phyloP scores from a whole-genome alignment of 37 sponge, comb jelly and placozoan genomes.

The Cliona cf. orientalis region DNA sequence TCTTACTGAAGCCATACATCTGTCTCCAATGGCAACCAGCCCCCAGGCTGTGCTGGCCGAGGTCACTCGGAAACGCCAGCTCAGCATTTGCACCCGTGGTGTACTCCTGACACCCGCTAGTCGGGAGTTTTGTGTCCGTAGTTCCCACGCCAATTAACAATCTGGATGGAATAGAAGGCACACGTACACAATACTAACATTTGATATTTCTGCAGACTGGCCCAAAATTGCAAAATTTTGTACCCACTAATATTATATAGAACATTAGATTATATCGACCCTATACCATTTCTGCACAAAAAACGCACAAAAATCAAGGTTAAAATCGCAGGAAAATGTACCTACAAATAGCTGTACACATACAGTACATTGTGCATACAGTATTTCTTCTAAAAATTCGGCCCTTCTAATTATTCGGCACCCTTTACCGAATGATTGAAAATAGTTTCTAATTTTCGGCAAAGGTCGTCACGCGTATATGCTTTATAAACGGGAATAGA shows the following conservation, averaged over 20 bases:
- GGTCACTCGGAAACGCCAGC: conserved; percentile 35
- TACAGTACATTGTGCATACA: background rate
- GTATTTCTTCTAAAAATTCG: too few species aligned
- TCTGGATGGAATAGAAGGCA: conserved; percentile 1
- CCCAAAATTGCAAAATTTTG: too few species aligned
- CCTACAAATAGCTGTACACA: background rate
- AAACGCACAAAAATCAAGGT: background rate
- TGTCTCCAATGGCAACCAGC: conserved; percentile 77
- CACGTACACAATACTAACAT: too few species aligned
- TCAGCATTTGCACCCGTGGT: conserved; percentile 28
- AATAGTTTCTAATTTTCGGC: too few species aligned
- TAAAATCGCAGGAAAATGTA: background rate
- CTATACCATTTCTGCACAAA: background rate
- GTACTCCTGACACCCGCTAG: conserved; percentile 71
- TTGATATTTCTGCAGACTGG: too few species aligned
- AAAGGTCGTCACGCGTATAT: too few species aligned
- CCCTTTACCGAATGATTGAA: too few species aligned
- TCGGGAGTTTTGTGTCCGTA: conserved; percentile 50
- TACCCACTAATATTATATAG: too few species aligned
- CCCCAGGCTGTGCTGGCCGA: conserved; percentile 64
- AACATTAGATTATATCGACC: too few species aligned
- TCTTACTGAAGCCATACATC: conserved; percentile 33
- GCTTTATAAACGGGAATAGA: too few species aligned
- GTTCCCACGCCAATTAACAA: conserved; percentile 27
- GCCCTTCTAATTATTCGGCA: too few species aligned